These are phyloP conservation scores for Mamestra configurata DNA, from an alignment of 1,140 invertebrate genomes.

Conservation along the genomic window DNA sequence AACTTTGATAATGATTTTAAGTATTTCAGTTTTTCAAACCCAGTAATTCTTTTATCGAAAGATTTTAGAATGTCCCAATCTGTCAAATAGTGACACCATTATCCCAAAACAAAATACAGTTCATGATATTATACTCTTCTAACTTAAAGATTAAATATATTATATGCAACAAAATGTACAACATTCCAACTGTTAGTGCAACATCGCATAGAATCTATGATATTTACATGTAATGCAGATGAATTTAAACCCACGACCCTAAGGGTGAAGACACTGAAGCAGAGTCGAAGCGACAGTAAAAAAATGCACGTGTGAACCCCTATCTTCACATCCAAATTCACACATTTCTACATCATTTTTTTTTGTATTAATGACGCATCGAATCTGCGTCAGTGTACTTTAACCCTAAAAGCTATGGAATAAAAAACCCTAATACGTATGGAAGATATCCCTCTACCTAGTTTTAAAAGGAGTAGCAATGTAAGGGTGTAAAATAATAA, in stretches of 20 bases:
- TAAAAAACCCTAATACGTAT: constrained; percentile 7
- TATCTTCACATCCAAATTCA: too few species aligned
- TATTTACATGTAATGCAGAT: constrained; percentile 38
- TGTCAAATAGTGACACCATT: constrained; percentile 1
- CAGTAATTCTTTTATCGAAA: neutral
- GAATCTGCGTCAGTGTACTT: too few species aligned
- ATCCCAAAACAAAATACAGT: neutral
- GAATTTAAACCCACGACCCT: neutral
- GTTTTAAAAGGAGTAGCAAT: neutral
- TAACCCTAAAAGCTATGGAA: neutral
- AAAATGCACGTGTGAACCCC: too few species aligned
- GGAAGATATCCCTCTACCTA: constrained; percentile 14
- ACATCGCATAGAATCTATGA: constrained; percentile 30
- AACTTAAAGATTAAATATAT: neutral
- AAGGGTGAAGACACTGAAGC: neutral
- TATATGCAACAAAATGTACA: constrained; percentile 25
- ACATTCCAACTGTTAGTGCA: constrained; percentile 36
- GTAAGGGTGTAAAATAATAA: constrained; percentile 67
- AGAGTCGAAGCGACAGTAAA: too few species aligned
- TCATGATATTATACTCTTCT: neutral
- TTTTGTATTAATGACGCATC: too few species aligned
- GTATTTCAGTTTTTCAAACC: neutral
- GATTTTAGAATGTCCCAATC: neutral
- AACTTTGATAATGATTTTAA: neutral
- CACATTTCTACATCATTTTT: too few species aligned